Percentiles rank a stretch among this genome's conserved stretches.
Evolutionary conservation across 2,888 invertebrate genomes (phyloP).

Genomic region (Antheraea assamensis): DNA sequence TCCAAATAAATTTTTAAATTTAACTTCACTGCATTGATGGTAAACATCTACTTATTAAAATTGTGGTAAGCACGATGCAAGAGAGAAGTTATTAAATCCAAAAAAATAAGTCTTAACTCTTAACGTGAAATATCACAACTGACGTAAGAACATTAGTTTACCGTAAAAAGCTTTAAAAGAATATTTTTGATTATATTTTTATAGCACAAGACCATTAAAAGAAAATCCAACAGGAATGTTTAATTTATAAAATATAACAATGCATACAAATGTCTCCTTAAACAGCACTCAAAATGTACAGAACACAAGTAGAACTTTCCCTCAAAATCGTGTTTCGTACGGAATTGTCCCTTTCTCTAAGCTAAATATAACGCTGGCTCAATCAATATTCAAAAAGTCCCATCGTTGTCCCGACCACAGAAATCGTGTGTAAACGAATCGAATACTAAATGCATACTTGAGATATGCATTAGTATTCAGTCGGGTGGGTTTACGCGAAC

Average conservation of each 20-base stretch:
- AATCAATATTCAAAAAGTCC: slow-evolving; percentile 77
- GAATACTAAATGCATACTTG: slow-evolving; percentile 65
- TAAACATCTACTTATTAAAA: background rate
- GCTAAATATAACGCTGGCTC: slow-evolving; percentile 42
- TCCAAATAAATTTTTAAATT: no score
- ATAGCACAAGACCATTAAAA: background rate
- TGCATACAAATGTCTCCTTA: slow-evolving; percentile 40
- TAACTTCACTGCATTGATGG: no score
- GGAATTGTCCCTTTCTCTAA: slow-evolving; percentile 38
- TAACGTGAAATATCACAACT: background rate
- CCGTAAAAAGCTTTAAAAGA: background rate
- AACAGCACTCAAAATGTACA: slow-evolving; percentile 34
- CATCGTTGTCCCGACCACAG: slow-evolving; percentile 66
- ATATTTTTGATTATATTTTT: background rate
- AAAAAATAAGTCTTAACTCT: background rate
- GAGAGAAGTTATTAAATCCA: background rate
- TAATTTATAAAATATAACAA: slow-evolving; percentile 10
- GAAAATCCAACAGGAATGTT: slow-evolving; percentile 3
- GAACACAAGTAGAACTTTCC: slow-evolving; percentile 55
- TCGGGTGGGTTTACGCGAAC: slow-evolving; percentile 56
- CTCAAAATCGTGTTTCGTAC: slow-evolving; percentile 49
- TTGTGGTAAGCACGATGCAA: background rate
- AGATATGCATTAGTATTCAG: slow-evolving; percentile 66
- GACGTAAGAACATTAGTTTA: background rate
- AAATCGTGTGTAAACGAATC: slow-evolving; percentile 68